Evolutionary conservation across 2,797 vertebrate species (phyloP).

Genomic region (Intellagama lesueurii): DNA sequence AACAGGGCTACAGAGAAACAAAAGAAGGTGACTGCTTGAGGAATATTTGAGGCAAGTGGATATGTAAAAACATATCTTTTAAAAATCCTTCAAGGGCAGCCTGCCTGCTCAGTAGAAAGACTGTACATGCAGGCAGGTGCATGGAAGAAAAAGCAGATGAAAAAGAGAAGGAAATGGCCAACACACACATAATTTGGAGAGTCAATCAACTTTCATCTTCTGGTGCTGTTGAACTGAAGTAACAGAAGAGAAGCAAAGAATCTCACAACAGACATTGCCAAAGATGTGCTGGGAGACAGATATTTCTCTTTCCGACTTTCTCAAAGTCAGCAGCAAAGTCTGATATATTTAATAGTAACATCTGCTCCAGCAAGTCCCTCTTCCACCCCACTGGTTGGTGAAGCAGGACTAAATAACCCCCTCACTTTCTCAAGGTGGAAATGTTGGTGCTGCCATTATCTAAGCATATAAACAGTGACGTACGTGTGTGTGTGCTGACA

Average conservation of each 20-base stretch:
- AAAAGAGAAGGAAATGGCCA: neutral
- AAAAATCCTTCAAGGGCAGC: neutral
- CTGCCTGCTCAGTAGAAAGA: neutral
- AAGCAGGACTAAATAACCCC: neutral
- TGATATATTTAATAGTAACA: neutral
- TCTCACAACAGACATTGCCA: neutral
- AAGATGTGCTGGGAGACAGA: neutral
- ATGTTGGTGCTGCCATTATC: neutral
- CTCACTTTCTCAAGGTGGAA: neutral
- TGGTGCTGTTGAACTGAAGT: neutral
- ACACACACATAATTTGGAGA: no score
- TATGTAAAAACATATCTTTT: neutral
- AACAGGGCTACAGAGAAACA: neutral
- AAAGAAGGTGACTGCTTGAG: no score
- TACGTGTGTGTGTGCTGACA: neutral
- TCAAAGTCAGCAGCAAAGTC: neutral
- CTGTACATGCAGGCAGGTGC: neutral
- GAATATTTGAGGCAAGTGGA: neutral
- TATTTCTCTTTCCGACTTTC: neutral
- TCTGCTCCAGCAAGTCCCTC: neutral
- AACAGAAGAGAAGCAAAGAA: neutral
- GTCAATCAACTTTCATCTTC: neutral
- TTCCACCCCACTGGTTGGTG: neutral
- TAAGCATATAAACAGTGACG: neutral
- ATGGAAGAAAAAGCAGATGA: neutral